phyloP scores from a whole-genome alignment of 2,888 invertebrate genomes.

The Chaetoderma sp. region DNA sequence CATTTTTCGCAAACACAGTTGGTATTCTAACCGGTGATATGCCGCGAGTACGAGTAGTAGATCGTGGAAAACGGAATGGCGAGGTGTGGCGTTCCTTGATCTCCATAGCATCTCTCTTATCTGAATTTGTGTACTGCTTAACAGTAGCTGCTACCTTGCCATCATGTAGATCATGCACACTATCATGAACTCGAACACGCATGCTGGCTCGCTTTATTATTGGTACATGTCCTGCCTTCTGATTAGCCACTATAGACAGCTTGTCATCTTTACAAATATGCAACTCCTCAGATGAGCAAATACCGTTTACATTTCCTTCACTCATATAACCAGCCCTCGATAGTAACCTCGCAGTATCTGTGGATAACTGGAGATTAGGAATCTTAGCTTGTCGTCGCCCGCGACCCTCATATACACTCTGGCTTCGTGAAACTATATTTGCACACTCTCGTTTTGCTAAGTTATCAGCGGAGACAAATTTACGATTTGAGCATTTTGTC shows the following conservation, averaged over 20 bases:
- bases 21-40: slow-evolving; percentile 59
- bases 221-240: too few relatives aligned
- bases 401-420: slow-evolving; percentile 41
- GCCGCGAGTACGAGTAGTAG: slow-evolving; percentile 46
- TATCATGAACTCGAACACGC: slow-evolving; percentile 49
- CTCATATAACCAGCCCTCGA: slow-evolving; percentile 56
- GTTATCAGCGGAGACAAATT: background rate
- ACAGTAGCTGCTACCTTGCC: slow-evolving; percentile 55
- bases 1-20: slow-evolving; percentile 49
- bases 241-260: too few relatives aligned
- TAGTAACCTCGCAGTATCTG: slow-evolving; percentile 56
- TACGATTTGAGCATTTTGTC: too few relatives aligned
- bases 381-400: slow-evolving; percentile 35
- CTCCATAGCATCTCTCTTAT: slow-evolving; percentile 24
- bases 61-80: slow-evolving; percentile 52
- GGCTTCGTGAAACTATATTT: slow-evolving; percentile 41
- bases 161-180: slow-evolving; percentile 51
- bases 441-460: slow-evolving; percentile 1
- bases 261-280: too few relatives aligned
- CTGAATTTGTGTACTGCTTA: slow-evolving; percentile 40
- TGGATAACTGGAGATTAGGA: slow-evolving; percentile 55
- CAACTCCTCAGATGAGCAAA: too few relatives aligned
- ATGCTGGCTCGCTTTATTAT: slow-evolving; percentile 49
- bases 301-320: slow-evolving; percentile 15
- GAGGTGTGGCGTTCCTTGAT: slow-evolving; percentile 42